Conservation (phyloP, 92 coral and sea anemone species). For the Ricordea florida region DNA sequence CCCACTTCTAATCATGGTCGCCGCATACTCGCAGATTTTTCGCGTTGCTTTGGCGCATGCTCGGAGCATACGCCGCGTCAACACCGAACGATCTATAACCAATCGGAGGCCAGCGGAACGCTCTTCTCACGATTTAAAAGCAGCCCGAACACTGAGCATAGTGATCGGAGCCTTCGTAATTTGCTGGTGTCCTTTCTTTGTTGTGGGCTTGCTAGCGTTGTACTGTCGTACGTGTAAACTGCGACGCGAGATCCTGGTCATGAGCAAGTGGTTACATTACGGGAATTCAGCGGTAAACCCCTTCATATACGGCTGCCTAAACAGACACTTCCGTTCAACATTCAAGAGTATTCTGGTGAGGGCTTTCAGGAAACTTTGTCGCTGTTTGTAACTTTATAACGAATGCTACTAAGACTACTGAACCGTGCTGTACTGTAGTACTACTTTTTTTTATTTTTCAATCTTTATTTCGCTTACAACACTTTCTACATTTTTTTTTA, state of each 20-base stretch:
- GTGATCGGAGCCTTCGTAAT: conserved; percentile 71
- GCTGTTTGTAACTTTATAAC: no score
- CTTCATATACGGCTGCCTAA: conserved; percentile 73
- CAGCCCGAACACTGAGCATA: conserved; percentile 82
- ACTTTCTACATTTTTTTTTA: no score
- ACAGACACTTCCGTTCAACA: conserved; percentile 65
- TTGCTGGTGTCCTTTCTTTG: conserved; percentile 81
- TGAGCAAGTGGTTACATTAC: conserved; percentile 69
- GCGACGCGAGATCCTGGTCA: not conserved
- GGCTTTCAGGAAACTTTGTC: not conserved
- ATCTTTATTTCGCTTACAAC: no score
- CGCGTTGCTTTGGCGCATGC: conserved; percentile 77
- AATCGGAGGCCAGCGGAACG: conserved; percentile 34
- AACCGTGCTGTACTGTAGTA: no score
- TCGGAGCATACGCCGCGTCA: conserved; percentile 71
- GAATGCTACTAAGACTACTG: no score
- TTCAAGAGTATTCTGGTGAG: conserved; percentile 44
- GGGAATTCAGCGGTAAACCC: conserved; percentile 83
- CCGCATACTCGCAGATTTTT: conserved; percentile 69
- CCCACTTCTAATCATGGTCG: conserved; percentile 63
- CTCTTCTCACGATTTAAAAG: conserved; percentile 71
- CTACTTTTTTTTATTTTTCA: no score
- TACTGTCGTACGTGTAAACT: conserved; percentile 17
- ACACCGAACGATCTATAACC: conserved; percentile 24
- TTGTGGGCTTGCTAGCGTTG: conserved; percentile 13